These are phyloP conservation scores for Morinoia aosen DNA, from an alignment of 2,888 invertebrate species.

Conservation along the genomic window DNA sequence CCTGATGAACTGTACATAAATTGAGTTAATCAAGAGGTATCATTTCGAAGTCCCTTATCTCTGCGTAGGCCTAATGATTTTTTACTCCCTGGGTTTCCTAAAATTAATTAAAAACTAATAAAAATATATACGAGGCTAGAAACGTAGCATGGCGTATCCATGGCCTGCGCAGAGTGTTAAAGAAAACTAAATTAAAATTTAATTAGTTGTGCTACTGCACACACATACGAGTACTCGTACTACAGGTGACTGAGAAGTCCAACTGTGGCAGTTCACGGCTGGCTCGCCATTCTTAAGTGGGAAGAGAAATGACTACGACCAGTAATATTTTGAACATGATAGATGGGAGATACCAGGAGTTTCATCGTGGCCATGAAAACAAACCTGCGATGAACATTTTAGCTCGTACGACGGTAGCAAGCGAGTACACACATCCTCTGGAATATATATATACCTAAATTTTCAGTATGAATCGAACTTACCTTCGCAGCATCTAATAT, in stretches of 20 bases:
- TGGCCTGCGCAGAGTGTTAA: neutral
- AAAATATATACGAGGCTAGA: no score
- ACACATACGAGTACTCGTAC: no score
- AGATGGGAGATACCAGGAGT: neutral
- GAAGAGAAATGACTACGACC: neutral
- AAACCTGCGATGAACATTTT: no score
- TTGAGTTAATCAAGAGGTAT: neutral
- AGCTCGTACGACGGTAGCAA: no score
- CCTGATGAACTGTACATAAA: neutral
- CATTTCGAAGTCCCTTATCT: neutral
- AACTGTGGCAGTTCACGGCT: neutral
- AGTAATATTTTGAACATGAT: neutral
- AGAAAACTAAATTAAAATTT: neutral
- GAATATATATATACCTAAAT: neutral
- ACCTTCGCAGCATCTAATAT: neutral
- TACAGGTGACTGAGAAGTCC: no score
- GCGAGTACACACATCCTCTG: no score
- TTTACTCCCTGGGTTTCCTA: no score
- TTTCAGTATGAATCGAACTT: neutral
- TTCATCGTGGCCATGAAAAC: no score
- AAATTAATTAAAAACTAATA: no score
- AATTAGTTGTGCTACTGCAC: no score
- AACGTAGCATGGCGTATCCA: neutral
- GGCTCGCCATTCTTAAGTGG: neutral
- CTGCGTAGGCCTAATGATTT: no score